Percentiles rank a stretch among this genome's conserved stretches.
Conservation (phyloP, 2,797 vertebrate genomes). For the Enteromius anoplus region DNA sequence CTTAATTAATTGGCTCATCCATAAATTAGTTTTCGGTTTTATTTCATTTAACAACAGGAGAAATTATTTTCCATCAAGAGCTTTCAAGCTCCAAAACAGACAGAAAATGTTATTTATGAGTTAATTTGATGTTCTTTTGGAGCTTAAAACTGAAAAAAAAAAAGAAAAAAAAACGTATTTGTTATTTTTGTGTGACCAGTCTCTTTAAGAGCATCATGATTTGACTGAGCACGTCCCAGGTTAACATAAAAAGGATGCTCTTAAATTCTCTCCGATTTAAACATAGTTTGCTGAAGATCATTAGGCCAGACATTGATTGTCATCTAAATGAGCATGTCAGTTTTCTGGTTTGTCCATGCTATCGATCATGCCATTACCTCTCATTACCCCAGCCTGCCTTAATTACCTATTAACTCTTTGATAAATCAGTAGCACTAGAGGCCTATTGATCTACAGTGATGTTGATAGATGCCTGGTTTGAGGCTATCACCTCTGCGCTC, state of each 20-base stretch:
- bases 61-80: background rate
- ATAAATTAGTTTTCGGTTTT: background rate
- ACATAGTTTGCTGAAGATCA: constrained; percentile 37
- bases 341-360: constrained; percentile 55
- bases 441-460: constrained; percentile 50
- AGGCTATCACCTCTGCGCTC: constrained; percentile 20
- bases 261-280: constrained; percentile 41
- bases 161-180: background rate
- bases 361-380: constrained; percentile 58
- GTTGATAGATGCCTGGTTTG: constrained; percentile 36
- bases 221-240: background rate
- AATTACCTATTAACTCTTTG: constrained; percentile 58
- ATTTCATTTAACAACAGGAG: background rate
- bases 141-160: background rate
- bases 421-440: constrained; percentile 52
- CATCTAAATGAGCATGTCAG: constrained; percentile 54
- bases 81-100: background rate
- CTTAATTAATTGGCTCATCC: background rate
- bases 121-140: background rate
- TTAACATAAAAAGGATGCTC: constrained; percentile 29
- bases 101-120: background rate
- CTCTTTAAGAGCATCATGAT: background rate
- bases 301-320: constrained; percentile 20
- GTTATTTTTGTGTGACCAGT: background rate
- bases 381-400: constrained; percentile 55